phyloP scores from a whole-genome alignment of 2,797 vertebrate genomes.

The Acrossocheilus wenchowensis region DNA sequence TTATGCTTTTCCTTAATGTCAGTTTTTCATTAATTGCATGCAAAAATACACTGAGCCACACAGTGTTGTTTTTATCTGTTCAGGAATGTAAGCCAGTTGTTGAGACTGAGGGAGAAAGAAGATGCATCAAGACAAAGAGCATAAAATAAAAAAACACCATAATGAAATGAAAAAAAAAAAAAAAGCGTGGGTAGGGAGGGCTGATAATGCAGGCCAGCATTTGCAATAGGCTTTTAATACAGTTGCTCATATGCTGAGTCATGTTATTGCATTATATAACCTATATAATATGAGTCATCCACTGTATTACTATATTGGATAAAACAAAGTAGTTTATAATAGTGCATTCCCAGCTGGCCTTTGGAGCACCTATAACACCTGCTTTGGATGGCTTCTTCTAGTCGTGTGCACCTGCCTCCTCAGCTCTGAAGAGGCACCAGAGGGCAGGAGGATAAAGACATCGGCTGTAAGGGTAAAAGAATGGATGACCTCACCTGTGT shows the following conservation, averaged over 20 bases:
- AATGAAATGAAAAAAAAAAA: neutral
- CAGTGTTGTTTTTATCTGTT: neutral
- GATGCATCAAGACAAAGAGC: neutral
- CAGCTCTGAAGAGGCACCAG: constrained; percentile 41
- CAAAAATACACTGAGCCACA: neutral
- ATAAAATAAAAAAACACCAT: neutral
- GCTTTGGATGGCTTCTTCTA: constrained; percentile 44
- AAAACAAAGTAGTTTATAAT: constrained; percentile 32
- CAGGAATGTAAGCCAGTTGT: neutral
- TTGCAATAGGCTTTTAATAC: constrained; percentile 21
- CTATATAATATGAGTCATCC: constrained; percentile 35
- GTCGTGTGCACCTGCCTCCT: constrained; percentile 55
- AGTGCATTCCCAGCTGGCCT: constrained; percentile 41
- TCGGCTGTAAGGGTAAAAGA: constrained; percentile 55
- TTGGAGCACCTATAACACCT: constrained; percentile 51
- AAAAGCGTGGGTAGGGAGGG: neutral
- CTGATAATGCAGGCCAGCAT: neutral
- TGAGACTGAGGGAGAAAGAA: neutral
- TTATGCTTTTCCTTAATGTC: neutral
- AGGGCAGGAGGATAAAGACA: constrained; percentile 62
- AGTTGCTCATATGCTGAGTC: constrained; percentile 51
- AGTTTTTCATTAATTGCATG: neutral
- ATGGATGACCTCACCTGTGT: constrained; percentile 51
- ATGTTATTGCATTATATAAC: constrained; percentile 39
- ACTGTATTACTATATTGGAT: constrained; percentile 27